Base-by-base conservation (phyloP, 2,797 vertebrate species). In the Poeciliopsis infans region DNA sequence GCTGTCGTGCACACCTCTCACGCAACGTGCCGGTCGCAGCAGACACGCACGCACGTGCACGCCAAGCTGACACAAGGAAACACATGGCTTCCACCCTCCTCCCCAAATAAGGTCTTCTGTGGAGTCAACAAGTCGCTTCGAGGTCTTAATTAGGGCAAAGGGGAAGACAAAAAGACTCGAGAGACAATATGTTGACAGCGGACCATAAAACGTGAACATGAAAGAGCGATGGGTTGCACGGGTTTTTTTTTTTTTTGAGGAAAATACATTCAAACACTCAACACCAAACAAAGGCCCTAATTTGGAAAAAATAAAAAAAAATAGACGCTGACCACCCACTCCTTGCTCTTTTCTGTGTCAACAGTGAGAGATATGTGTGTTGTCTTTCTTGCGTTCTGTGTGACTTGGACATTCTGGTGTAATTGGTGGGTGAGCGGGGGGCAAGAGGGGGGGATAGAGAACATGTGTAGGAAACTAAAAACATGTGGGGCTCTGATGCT, bases 101-200 rank as follows among this genome's bases (percentile, higher is more conserved):
- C 69, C 88, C 87, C 79, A 87, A 86, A 91, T 81, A 86, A 73
- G 79, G 84, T 87, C 90, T 85, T 94, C 87, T 92, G 89, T 93
- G 90, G 82, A 94, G 93, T 95, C 93, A 95, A 93, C 93, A 95
- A 95, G 93, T 92, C 83, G 61, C 87, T 93, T 90, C 89, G 88
- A 95, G 89, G 92, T 94, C 94, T 95, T 95, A 94, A 95, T 96
- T 95, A 94, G 93, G 83, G 87, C 18, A 74, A 64, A 78, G 39
- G 39, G 84, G 86, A 89, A 88, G 93, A 96, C 94, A 95, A 94
- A 94, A 92, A 92, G 87, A 83, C 87, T 90, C 75, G 89, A 83
- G 86, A 86, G 94, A 94, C 94, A 93, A 93, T 90, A 80, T 83
- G 15, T 80, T 90, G 89, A 94, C 93, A 92, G 89, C 86, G 87